Conservation (phyloP, 2,113 vertebrate genomes). For the Oryctolagus cuniculus region mOryCun1.1 NC_091444.1:24216501-24217000, state of each 20-base stretch:
- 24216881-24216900: background rate
- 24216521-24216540: conserved; percentile 58
- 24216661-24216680: too few relatives aligned
- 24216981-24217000: conserved; percentile 60
- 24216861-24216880: conserved; percentile 4
- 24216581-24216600: background rate
- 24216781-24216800: conserved; percentile 12
- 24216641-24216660: background rate
- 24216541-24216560: background rate
- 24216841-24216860: background rate
- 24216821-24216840: background rate
- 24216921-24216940: conserved; percentile 49
- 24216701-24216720: background rate
- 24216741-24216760: background rate
- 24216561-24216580: background rate
- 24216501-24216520: conserved; percentile 59
- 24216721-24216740: background rate
- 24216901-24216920: conserved; percentile 36
- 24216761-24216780: background rate
- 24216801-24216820: background rate
- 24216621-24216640: background rate
- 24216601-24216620: background rate
- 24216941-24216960: conserved; percentile 56
- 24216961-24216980: conserved; percentile 42
- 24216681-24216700: rapidly evolving